Evolutionary conservation across 2,113 vertebrate genomes (phyloP).

Genomic region (Conger conger): DNA sequence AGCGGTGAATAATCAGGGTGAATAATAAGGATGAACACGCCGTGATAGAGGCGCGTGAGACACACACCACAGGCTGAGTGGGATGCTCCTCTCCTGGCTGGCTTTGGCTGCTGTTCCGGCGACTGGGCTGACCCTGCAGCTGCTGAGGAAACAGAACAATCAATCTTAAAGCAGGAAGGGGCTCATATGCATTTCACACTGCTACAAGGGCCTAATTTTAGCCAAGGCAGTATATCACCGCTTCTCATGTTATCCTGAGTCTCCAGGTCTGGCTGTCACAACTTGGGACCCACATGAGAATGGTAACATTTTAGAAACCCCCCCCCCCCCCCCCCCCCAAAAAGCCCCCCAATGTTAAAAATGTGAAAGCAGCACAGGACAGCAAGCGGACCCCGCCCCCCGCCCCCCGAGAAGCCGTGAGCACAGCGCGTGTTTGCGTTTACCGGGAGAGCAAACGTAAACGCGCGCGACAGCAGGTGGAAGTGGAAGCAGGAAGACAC

Average conservation of each 20-base stretch:
- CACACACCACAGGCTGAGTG: conserved; percentile 80
- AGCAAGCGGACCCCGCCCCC: no score
- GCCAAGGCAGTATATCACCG: background rate
- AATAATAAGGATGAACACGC: background rate
- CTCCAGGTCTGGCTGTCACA: background rate
- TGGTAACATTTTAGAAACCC: background rate
- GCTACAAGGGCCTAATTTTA: background rate
- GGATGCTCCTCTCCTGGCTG: conserved; percentile 81
- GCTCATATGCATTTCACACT: background rate
- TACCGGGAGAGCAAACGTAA: no score
- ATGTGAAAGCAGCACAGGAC: no score
- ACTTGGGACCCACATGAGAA: background rate
- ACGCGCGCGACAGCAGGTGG: background rate
- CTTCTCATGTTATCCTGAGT: background rate
- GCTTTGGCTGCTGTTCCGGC: conserved; percentile 76
- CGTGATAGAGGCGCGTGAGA: background rate
- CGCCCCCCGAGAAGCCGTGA: background rate
- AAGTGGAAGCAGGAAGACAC: background rate
- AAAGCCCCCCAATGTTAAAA: background rate
- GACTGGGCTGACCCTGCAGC: conserved; percentile 79
- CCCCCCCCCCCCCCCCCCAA: background rate
- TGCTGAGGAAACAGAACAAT: background rate
- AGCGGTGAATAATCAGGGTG: background rate
- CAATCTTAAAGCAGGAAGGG: conserved; percentile 4
- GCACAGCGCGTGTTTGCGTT: background rate